phyloP scores from a whole-genome alignment of 2,113 vertebrate genomes.

The mouse (Mus musculus) region DNA sequence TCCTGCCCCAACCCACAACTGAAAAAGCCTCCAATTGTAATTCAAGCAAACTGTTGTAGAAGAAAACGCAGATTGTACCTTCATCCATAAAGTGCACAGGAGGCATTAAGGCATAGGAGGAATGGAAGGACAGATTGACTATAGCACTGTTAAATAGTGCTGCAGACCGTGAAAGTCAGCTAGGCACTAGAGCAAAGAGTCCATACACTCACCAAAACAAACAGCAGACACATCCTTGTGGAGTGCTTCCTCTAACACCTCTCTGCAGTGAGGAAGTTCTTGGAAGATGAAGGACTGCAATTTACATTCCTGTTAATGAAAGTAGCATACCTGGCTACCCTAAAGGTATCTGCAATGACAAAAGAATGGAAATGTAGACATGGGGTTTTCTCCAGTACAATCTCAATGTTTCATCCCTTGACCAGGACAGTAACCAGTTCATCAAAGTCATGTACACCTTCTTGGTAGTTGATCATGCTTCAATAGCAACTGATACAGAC shows the following conservation, averaged over 20 bases:
- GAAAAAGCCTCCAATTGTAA: background rate
- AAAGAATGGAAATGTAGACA: background rate
- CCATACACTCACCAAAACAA: background rate
- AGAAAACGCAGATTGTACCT: background rate
- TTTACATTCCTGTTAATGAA: background rate
- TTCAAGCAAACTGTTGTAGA: background rate
- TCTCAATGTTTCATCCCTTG: background rate
- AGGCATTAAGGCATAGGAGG: background rate
- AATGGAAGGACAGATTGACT: background rate
- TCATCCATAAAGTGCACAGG: background rate
- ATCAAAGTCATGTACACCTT: background rate
- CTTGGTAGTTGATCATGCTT: background rate
- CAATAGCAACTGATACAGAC: background rate
- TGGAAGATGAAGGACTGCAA: background rate
- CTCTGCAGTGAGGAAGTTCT: background rate
- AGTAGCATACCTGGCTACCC: background rate
- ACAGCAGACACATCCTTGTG: background rate
- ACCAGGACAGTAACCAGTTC: background rate
- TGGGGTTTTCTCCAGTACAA: background rate
- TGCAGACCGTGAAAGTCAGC: background rate
- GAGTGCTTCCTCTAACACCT: background rate
- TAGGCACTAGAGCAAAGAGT: too few species aligned
- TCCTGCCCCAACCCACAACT: background rate
- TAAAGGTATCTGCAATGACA: background rate
- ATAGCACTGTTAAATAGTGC: background rate